Conservation (phyloP, 2,888 invertebrate species). For the Sinhomidia bicolor region DNA sequence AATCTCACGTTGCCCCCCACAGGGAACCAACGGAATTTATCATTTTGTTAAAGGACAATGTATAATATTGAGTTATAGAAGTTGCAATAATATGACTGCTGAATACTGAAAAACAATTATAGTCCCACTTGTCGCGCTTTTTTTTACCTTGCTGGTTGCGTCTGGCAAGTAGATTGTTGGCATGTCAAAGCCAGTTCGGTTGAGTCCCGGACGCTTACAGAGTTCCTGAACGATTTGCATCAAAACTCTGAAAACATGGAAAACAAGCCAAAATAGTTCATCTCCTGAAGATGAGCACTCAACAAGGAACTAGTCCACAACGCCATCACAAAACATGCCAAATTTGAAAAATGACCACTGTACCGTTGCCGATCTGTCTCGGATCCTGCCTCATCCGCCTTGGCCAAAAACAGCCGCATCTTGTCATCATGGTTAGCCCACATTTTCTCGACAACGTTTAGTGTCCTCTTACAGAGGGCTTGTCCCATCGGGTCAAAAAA, state of each 20-base stretch:
- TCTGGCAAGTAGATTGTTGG: constrained; percentile 84
- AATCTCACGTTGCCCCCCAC: not conserved
- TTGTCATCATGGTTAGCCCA: constrained; percentile 83
- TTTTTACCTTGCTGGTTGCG: constrained; percentile 82
- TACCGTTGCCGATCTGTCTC: constrained; percentile 84
- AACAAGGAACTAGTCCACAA: not conserved
- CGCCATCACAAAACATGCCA: not conserved
- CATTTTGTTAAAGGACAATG: too few species aligned
- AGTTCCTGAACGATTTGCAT: constrained; percentile 85
- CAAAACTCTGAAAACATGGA: constrained; percentile 82
- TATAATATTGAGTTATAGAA: too few species aligned
- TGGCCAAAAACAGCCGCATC: constrained; percentile 84
- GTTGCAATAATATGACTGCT: not conserved
- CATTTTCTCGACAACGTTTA: constrained; percentile 84
- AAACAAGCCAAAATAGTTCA: not conserved
- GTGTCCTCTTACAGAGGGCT: constrained; percentile 84
- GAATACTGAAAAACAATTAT: too few species aligned
- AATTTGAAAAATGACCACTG: not conserved
- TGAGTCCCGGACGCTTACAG: constrained; percentile 84
- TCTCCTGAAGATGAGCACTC: not conserved
- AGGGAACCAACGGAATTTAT: too few species aligned
- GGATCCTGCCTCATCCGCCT: constrained; percentile 85
- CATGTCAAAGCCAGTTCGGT: constrained; percentile 84
- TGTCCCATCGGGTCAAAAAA: constrained; percentile 86
- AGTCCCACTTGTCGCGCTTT: not conserved